These are phyloP conservation scores for Drosophila mayri DNA, from an alignment of 1,140 invertebrate genomes.

Conservation along the genomic window DNA sequence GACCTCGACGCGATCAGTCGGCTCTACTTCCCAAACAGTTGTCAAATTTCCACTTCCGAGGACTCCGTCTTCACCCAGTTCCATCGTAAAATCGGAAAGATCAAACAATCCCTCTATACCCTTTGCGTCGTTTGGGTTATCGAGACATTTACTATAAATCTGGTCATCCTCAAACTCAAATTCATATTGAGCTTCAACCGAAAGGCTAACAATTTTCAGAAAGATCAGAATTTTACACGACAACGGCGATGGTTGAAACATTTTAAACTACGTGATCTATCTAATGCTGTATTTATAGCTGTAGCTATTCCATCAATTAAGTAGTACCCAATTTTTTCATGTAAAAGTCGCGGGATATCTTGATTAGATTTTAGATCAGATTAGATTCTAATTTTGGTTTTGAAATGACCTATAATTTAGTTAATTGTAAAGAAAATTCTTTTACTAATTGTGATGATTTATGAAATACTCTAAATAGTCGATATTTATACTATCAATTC, in stretches of 20 bases:
- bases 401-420: too few relatives aligned
- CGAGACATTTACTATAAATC: not conserved
- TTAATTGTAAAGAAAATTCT: too few relatives aligned
- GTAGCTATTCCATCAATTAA: too few relatives aligned
- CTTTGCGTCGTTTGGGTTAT: not conserved
- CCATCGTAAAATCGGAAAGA: not conserved
- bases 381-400: too few relatives aligned
- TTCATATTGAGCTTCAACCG: slow-evolving; percentile 3
- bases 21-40: slow-evolving; percentile 2
- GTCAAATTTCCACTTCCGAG: not conserved
- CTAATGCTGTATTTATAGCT: not conserved
- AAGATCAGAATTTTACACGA: not conserved
- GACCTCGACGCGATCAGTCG: slow-evolving; percentile 13
- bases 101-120: not conserved
- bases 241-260: not conserved
- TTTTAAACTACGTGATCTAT: not conserved
- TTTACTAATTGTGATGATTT: too few relatives aligned
- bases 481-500: too few relatives aligned
- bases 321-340: not conserved
- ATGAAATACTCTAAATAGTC: too few relatives aligned
- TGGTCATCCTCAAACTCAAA: slow-evolving; percentile 7
- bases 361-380: too few relatives aligned
- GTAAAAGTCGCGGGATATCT: not conserved
- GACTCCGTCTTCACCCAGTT: not conserved
- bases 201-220: not conserved